These are phyloP conservation scores for Onychostoma macrolepis DNA, from an alignment of 2,113 vertebrate genomes.

Conservation along the genomic window DNA sequence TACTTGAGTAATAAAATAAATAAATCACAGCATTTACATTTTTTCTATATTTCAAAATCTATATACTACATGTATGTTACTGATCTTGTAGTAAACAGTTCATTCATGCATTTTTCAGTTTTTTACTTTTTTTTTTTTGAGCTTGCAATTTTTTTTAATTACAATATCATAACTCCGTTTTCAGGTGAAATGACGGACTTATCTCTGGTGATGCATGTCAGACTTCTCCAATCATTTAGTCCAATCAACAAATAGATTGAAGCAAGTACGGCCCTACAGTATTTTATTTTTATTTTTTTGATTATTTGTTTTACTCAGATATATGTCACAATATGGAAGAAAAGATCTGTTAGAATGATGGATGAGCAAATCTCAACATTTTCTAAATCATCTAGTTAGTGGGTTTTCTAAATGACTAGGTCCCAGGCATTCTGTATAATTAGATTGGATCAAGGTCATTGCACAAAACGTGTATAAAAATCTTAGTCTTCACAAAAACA, in stretches of 20 bases:
- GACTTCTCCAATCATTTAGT: background rate
- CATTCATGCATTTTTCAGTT: background rate
- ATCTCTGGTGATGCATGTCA: background rate
- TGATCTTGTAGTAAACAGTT: background rate
- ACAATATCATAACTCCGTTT: background rate
- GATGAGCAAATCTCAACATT: background rate
- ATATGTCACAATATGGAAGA: background rate
- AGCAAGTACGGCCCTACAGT: too few species aligned
- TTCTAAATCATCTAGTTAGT: background rate
- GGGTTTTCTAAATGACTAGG: background rate
- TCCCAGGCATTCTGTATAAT: background rate
- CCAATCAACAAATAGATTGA: too few species aligned
- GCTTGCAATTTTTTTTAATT: background rate
- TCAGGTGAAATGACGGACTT: background rate
- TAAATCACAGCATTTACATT: background rate
- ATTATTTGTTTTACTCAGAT: background rate
- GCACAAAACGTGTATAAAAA: background rate
- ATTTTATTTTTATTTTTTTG: background rate
- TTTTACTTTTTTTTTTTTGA: background rate
- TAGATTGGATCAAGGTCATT: background rate
- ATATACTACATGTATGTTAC: background rate
- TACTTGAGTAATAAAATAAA: background rate
- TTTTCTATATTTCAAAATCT: background rate
- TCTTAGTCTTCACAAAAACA: background rate
- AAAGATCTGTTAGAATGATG: background rate